phyloP scores from a whole-genome alignment of 1,140 invertebrate genomes.

The Telenomus remus region DNA sequence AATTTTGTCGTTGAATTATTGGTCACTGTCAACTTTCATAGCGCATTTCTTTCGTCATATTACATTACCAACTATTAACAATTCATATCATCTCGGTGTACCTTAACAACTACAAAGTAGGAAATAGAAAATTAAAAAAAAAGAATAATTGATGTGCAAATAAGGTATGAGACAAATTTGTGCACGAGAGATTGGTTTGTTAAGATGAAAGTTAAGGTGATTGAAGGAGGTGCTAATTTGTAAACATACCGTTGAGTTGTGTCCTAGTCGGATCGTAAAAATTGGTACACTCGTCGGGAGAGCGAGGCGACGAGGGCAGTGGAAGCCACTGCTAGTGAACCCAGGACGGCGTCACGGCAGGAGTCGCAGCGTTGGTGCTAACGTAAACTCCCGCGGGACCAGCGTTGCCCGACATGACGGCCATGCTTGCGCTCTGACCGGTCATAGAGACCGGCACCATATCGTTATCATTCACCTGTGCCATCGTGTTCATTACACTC shows the following conservation, averaged over 20 bases:
- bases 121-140: too few relatives aligned
- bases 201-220: too few relatives aligned
- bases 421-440: slow-evolving; percentile 59
- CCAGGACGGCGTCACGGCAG: slow-evolving; percentile 80
- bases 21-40: too few relatives aligned
- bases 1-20: background rate
- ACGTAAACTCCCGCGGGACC: slow-evolving; percentile 68
- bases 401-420: slow-evolving; percentile 50
- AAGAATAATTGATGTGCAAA: too few relatives aligned
- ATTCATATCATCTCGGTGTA: too few relatives aligned
- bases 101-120: too few relatives aligned
- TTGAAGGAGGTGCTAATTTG: background rate
- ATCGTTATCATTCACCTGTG: slow-evolving; percentile 62
- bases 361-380: slow-evolving; percentile 74
- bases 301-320: slow-evolving; percentile 65
- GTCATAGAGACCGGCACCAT: slow-evolving; percentile 58
- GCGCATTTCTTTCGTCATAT: too few relatives aligned
- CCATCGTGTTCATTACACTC: slow-evolving; percentile 64
- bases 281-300: slow-evolving; percentile 62
- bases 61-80: too few relatives aligned
- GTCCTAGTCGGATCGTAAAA: slow-evolving; percentile 60
- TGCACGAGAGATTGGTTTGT: too few relatives aligned
- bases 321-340: slow-evolving; percentile 78
- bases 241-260: slow-evolving; percentile 67
- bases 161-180: too few relatives aligned